A percentile compares a stretch with the other conserved stretches of the same genome.
phyloP scores from a whole-genome alignment of 2,888 invertebrate species.

The Emesis castigata region DNA sequence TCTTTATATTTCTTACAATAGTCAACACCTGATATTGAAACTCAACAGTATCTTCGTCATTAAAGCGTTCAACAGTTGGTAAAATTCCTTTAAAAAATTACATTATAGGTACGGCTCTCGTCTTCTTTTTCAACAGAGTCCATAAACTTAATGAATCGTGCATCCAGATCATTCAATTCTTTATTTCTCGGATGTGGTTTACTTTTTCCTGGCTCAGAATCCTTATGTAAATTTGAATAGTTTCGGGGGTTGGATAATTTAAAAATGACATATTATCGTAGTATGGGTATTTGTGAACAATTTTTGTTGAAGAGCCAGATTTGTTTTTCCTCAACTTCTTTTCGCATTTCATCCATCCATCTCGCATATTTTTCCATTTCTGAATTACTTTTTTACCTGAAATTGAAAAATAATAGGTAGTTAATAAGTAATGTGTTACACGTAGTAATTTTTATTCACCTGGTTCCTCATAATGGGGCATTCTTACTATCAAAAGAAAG shows the following conservation, averaged over 20 bases:
- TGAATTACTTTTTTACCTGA: constrained; percentile 48
- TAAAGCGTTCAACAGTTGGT: constrained; percentile 62
- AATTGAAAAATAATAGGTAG: constrained; percentile 18
- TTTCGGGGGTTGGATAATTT: neutral
- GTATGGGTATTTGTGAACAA: constrained; percentile 57
- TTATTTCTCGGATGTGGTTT: no score
- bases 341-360: constrained; percentile 62
- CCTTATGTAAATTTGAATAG: no score
- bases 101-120: constrained; percentile 62
- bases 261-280: constrained; percentile 53
- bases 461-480: neutral
- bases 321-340: constrained; percentile 54
- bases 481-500: neutral
- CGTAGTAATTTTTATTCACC: neutral
- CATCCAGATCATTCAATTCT: constrained; percentile 60
- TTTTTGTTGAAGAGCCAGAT: constrained; percentile 59
- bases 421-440: neutral
- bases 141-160: constrained; percentile 63
- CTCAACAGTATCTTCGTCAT: constrained; percentile 66
- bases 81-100: constrained; percentile 49
- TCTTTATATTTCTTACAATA: constrained; percentile 57
- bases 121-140: constrained; percentile 65
- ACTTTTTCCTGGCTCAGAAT: no score
- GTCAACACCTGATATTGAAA: constrained; percentile 66
- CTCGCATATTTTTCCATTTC: constrained; percentile 60